Evolutionary conservation across 2,888 invertebrate genomes (phyloP).

Genomic region (Myathropa florea): DNA sequence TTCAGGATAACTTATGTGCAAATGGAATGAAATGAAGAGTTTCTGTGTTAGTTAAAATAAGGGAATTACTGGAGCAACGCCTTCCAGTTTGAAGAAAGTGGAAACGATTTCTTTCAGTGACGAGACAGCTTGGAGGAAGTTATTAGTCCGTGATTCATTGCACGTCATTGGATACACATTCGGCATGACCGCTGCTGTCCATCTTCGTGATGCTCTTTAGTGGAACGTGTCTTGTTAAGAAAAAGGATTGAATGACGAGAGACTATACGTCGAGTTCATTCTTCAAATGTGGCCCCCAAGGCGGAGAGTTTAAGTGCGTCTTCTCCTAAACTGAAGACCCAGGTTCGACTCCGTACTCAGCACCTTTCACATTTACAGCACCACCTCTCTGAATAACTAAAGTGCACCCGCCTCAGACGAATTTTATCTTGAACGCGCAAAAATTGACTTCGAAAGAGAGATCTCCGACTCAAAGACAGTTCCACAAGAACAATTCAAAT

Average conservation of each 20-base stretch:
- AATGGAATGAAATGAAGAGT: conserved; percentile 16
- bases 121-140: not conserved
- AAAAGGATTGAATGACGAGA: not conserved
- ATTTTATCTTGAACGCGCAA: not conserved
- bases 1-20: not conserved
- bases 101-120: not conserved
- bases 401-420: not conserved
- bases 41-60: conserved; percentile 37
- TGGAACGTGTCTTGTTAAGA: not conserved
- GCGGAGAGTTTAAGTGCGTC: too few species aligned
- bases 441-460: not conserved
- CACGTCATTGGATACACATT: too few species aligned
- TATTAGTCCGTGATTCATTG: not conserved
- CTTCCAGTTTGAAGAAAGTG: not conserved
- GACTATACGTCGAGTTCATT: too few species aligned
- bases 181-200: not conserved
- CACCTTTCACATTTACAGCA: too few species aligned
- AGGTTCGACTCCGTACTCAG: too few species aligned
- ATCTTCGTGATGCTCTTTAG: not conserved
- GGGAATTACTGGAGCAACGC: not conserved
- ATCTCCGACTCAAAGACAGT: not conserved
- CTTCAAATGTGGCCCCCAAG: too few species aligned
- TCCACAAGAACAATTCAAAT: not conserved
- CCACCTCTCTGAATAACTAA: too few species aligned
- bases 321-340: too few species aligned